Evolutionary conservation across 2,797 vertebrate genomes (phyloP), one percentile per base, ranked within the genome.

Genomic region (Channa striata): DNA sequence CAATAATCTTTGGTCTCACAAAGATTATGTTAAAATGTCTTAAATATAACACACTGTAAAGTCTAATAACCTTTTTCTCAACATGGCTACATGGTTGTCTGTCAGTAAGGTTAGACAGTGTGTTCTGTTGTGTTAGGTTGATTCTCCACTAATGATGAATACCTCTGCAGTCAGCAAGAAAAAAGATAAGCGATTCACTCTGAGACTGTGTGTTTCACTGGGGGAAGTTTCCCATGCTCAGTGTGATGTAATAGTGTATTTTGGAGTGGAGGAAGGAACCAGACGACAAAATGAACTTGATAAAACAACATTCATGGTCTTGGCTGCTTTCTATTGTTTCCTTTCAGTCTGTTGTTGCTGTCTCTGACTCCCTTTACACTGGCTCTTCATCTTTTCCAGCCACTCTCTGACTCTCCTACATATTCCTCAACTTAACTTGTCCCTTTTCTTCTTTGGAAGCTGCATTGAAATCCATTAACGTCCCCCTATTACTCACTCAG

Each of bases 191-290:
- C 44, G 36, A 81, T 84, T 75, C 72, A 72, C 73, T 79, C 53
- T 30, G 53, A 72, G 72, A 42, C 68, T 54, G 60, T 78, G 82
- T 86, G 81, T 44, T 66, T 73, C 51, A 47, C 82, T 78, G 48
- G 75, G 78, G 53, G 80, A 84, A 68, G 78, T 88, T 94, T 94
- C 93, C 91, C 93, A 94, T 87, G 90, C 90, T 90, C 62, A 0
- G 58, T 82, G 78, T 93, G 92, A 93, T 92, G 89, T 91, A 87
- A 94, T 92, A 34, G 90, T 93, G 75, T 93, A 84, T 92, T 93
- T 93, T 94, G 91, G 93, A 94, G 60, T 60, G 25, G 40, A 51
- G 77, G 85, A 87, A 88, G 81, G 74, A 92, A 85, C 80, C 76
- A 72, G 84, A 85, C 78, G 61, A 82, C 87, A 77, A 87, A 87